A percentile compares a stretch with the other conserved stretches of the same genome.
These are phyloP conservation scores for Drosophila mayri DNA, from an alignment of 1,140 invertebrate species.

Conservation along the genomic window DNA sequence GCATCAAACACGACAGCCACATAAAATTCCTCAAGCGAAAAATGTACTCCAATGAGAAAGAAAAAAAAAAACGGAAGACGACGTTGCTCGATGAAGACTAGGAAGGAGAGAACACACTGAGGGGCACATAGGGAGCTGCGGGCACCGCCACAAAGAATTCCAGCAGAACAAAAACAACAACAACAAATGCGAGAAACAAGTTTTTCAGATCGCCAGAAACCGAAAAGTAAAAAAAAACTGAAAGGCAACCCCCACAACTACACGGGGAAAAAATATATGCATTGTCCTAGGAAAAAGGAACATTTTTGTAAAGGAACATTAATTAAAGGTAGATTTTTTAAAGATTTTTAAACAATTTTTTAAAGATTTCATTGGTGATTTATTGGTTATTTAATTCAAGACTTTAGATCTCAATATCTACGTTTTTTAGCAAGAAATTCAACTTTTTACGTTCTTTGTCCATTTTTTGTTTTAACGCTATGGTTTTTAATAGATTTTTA, in stretches of 20 bases:
- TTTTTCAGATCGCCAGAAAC: slow-evolving; percentile 64
- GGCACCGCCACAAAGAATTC: slow-evolving; percentile 72
- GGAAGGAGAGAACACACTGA: slow-evolving; percentile 28
- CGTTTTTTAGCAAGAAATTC: too few relatives aligned
- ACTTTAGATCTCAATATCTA: too few relatives aligned
- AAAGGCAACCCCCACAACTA: slow-evolving; percentile 66
- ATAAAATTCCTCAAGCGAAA: slow-evolving; percentile 81
- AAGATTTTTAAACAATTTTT: background rate
- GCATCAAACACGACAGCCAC: slow-evolving; percentile 69
- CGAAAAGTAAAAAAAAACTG: slow-evolving; percentile 43
- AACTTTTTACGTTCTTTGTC: too few relatives aligned
- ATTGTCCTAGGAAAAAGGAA: background rate
- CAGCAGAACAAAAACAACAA: slow-evolving; percentile 47
- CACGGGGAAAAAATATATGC: slow-evolving; percentile 20
- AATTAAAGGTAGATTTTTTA: background rate
- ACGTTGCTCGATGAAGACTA: slow-evolving; percentile 21
- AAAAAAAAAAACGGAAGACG: slow-evolving; percentile 37
- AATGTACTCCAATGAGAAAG: slow-evolving; percentile 76
- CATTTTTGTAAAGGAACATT: background rate
- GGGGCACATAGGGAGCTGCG: slow-evolving; percentile 53
- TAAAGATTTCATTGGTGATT: too few relatives aligned
- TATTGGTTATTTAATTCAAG: too few relatives aligned
- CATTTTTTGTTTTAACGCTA: too few relatives aligned
- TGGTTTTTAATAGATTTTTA: too few relatives aligned
- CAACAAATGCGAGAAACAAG: slow-evolving; percentile 69